phyloP scores from a whole-genome alignment of 2,797 vertebrate genomes.

The Pogoniulus pusillus region DNA sequence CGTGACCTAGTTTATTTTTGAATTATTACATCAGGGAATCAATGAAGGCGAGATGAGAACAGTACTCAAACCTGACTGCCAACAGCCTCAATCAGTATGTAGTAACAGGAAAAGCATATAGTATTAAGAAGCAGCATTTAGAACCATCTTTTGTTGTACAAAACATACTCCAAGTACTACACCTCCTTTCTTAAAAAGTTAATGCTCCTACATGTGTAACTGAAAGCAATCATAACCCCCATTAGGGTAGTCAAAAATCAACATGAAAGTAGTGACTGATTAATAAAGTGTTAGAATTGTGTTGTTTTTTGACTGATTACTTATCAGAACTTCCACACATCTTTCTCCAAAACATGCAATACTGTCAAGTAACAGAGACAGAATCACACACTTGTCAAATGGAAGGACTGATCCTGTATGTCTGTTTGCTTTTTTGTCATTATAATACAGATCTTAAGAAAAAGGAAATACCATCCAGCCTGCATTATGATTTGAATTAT shows the following conservation, averaged over 20 bases:
- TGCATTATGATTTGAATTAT: neutral
- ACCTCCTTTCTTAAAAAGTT: neutral
- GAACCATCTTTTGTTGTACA: neutral
- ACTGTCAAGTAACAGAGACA: neutral
- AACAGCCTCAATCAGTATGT: neutral
- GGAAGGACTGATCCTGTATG: rapidly evolving
- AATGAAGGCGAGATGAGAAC: neutral
- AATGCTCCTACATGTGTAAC: neutral
- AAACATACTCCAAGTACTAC: neutral
- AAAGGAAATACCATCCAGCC: neutral
- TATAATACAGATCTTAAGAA: neutral
- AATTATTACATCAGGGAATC: neutral
- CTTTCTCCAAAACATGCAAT: neutral
- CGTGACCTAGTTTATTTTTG: neutral
- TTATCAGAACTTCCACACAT: neutral
- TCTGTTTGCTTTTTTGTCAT: neutral
- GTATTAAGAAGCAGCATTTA: neutral
- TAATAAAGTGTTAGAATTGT: neutral
- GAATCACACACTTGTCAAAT: neutral
- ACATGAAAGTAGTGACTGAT: neutral
- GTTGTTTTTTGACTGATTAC: neutral
- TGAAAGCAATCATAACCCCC: neutral
- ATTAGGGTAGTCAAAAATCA: neutral
- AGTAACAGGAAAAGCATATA: neutral
- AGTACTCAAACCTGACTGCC: neutral